Percentiles rank a stretch among this genome's conserved stretches.
These are phyloP conservation scores for Sarcophaga bullata DNA, from an alignment of 1,140 invertebrate species.

Conservation along the genomic window DNA sequence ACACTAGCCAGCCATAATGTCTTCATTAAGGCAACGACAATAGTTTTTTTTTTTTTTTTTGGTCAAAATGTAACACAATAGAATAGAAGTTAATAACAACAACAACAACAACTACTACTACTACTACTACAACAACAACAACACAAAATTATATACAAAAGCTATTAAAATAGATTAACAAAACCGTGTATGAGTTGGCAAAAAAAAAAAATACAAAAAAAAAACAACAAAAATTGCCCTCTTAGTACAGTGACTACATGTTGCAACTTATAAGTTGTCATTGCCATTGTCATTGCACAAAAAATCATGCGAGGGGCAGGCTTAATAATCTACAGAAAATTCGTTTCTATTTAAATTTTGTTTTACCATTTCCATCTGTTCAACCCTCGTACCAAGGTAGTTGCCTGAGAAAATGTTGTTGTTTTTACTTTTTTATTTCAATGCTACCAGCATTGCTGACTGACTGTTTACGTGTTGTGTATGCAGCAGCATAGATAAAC, in stretches of 20 bases:
- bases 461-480: not conserved
- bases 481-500: not conserved
- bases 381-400: not conserved
- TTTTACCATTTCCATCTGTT: too few species aligned
- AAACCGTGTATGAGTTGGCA: not conserved
- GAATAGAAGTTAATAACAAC: not conserved
- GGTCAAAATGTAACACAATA: slow-evolving; percentile 3
- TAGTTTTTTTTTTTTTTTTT: too few species aligned
- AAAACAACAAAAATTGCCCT: too few species aligned
- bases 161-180: slow-evolving; percentile 21
- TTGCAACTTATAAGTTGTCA: not conserved
- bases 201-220: too few species aligned
- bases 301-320: not conserved
- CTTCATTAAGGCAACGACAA: slow-evolving; percentile 1
- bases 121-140: too few species aligned
- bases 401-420: not conserved
- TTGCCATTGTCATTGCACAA: not conserved
- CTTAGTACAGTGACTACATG: not conserved
- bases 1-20: not conserved
- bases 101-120: not conserved
- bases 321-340: not conserved
- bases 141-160: not conserved
- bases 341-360: too few species aligned
- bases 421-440: not conserved
- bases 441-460: not conserved